A percentile compares a stretch with the other conserved stretches of the same genome.
These are phyloP conservation scores for Bombus affinis DNA, from an alignment of 1,140 invertebrate species.

Conservation along the genomic window DNA sequence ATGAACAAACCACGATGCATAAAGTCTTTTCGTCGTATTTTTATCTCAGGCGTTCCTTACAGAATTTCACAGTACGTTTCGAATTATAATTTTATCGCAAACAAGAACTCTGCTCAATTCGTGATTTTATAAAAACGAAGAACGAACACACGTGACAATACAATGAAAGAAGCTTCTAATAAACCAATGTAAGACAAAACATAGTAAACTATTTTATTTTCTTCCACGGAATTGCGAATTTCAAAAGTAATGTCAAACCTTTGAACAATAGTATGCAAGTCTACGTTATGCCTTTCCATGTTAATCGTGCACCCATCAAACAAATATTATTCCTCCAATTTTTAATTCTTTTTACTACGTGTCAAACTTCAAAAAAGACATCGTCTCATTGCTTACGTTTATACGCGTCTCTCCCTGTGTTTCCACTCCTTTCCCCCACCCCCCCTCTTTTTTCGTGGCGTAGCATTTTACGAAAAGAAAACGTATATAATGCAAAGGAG, in stretches of 20 bases:
- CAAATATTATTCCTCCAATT: not conserved
- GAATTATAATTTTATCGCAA: too few species aligned
- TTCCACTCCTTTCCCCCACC: not conserved
- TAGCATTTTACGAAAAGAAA: not conserved
- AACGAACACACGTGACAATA: not conserved
- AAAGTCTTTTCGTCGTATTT: too few species aligned
- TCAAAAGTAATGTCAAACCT: not conserved
- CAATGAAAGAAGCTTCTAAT: not conserved
- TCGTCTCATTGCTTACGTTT: not conserved
- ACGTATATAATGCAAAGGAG: conserved; percentile 57
- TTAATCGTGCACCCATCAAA: not conserved
- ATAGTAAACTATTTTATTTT: not conserved
- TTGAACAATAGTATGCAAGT: not conserved
- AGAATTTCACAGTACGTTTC: too few species aligned
- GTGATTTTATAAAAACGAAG: not conserved
- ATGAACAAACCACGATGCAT: too few species aligned
- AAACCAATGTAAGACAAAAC: not conserved
- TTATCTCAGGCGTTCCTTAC: too few species aligned
- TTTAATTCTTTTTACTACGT: not conserved
- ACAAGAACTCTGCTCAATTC: too few species aligned
- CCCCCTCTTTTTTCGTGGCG: not conserved
- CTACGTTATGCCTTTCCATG: not conserved
- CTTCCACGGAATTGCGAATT: not conserved
- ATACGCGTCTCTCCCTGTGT: too few species aligned
- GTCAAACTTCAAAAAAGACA: not conserved